Evolutionary conservation across 2,113 vertebrate genomes (phyloP).

Genomic region (Calypte anna): DNA sequence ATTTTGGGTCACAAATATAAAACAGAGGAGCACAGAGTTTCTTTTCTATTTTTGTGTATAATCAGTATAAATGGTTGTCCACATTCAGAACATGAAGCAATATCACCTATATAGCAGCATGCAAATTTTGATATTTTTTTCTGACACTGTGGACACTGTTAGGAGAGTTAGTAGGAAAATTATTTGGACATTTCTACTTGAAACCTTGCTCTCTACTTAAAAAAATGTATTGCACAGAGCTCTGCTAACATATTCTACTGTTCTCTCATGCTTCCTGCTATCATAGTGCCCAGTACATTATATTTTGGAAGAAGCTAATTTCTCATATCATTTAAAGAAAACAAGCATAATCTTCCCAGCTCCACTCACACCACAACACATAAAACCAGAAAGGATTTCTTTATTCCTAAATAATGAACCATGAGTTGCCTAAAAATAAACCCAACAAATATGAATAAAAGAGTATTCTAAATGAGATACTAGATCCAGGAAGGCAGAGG

Average conservation of each 20-base stretch:
- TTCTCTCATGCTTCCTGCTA: not conserved
- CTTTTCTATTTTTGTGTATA: not conserved
- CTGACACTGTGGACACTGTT: not conserved
- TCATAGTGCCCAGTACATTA: not conserved
- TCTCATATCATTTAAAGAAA: slow-evolving; percentile 36
- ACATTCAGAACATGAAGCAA: not conserved
- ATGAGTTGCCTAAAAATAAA: slow-evolving; percentile 8
- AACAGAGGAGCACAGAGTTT: not conserved
- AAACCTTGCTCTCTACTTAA: not conserved
- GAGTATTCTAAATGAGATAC: slow-evolving; percentile 38
- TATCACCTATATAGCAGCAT: not conserved
- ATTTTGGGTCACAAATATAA: not conserved
- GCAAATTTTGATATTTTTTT: not conserved
- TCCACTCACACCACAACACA: not conserved
- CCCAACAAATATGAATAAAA: not conserved
- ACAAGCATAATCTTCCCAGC: not conserved
- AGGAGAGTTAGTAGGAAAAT: not conserved
- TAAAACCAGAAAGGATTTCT: not conserved
- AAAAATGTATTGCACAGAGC: not conserved
- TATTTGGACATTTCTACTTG: not conserved
- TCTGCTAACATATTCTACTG: not conserved
- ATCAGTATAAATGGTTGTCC: not conserved
- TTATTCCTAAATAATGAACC: slow-evolving; percentile 8
- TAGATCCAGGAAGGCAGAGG: not conserved
- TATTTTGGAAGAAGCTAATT: slow-evolving; percentile 46